These are phyloP conservation scores for Ailurus styani DNA, from an alignment of 2,113 vertebrate genomes.

Conservation along the genomic window DNA sequence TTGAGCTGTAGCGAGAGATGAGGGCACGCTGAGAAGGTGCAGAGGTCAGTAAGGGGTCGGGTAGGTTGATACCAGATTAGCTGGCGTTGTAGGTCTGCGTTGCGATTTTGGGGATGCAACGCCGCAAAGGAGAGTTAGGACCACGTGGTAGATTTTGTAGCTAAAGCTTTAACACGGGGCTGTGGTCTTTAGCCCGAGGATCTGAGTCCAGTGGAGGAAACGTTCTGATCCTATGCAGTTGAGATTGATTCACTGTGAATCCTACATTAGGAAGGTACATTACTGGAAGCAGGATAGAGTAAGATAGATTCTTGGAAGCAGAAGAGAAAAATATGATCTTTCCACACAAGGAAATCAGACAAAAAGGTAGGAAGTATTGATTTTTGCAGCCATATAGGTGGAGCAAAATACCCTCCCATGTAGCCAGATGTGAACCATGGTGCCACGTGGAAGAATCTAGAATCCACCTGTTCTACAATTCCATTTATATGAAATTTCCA, in stretches of 20 bases:
- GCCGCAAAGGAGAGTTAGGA: background rate
- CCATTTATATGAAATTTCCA: accelerated
- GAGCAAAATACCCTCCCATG: background rate
- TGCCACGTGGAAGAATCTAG: background rate
- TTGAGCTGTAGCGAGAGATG: background rate
- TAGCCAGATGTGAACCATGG: accelerated
- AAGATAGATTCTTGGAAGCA: background rate
- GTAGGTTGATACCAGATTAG: background rate
- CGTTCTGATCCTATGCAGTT: background rate
- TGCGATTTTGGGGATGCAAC: background rate
- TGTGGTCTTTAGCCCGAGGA: background rate
- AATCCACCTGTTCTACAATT: accelerated
- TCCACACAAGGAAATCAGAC: accelerated
- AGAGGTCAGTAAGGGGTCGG: accelerated
- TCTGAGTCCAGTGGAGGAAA: background rate
- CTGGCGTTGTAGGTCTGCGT: too few species aligned
- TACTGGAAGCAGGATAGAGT: background rate
- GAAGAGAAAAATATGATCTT: too few species aligned
- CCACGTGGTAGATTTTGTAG: accelerated
- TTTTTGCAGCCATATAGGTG: accelerated
- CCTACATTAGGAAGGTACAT: too few species aligned
- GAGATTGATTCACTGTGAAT: background rate
- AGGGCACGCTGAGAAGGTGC: accelerated
- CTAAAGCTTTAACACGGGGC: accelerated
- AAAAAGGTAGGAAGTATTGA: too few species aligned